phyloP scores from a whole-genome alignment of 1,140 invertebrate species.

The Drosophila sp. region DNA sequence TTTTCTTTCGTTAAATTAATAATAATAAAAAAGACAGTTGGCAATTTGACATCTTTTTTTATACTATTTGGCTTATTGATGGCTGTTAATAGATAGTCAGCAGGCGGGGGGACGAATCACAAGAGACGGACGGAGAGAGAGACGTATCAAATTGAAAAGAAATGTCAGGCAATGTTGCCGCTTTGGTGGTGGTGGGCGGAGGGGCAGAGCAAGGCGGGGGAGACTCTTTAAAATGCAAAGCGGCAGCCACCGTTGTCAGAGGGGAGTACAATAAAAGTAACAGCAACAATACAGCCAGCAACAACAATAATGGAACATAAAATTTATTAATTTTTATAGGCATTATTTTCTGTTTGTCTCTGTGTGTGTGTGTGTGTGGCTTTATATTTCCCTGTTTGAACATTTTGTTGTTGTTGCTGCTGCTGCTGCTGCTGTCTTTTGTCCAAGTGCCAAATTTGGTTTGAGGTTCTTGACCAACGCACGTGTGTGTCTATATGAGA shows the following conservation, averaged over 20 bases:
- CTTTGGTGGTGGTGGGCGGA: background rate
- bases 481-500: constrained; percentile 44
- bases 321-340: constrained; percentile 76
- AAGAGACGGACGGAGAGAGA: background rate
- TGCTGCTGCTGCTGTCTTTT: constrained; percentile 4
- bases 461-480: constrained; percentile 75
- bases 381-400: constrained; percentile 46
- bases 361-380: constrained; percentile 23
- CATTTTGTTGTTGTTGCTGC: background rate
- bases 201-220: background rate
- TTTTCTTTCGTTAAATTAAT: constrained; percentile 35
- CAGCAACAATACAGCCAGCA: constrained; percentile 11
- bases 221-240: constrained; percentile 77
- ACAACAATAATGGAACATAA: constrained; percentile 62
- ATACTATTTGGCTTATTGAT: constrained; percentile 71
- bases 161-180: constrained; percentile 39
- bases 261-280: constrained; percentile 33
- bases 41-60: constrained; percentile 77
- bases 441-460: constrained; percentile 72
- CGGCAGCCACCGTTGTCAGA: constrained; percentile 45
- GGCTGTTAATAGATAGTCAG: constrained; percentile 60
- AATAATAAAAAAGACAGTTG: constrained; percentile 66
- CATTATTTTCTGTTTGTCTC: constrained; percentile 61
- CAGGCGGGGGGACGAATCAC: background rate
- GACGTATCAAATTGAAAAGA: constrained; percentile 66